These are phyloP conservation scores for Invenusta paracnida DNA, from an alignment of 2,888 invertebrate species.

Conservation along the genomic window DNA sequence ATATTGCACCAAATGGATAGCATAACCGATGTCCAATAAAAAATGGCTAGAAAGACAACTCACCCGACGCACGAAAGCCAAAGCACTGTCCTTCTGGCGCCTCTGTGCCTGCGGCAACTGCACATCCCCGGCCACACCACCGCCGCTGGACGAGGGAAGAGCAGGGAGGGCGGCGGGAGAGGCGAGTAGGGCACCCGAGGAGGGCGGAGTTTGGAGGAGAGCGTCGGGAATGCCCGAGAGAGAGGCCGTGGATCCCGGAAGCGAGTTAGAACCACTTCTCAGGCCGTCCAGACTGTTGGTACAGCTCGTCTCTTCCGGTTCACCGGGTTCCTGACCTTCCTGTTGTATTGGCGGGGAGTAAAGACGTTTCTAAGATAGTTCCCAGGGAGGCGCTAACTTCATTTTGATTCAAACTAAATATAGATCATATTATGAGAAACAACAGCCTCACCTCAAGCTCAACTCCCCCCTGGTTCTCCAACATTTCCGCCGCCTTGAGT, in stretches of 20 bases:
- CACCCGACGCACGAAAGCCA: neutral
- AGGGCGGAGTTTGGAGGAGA: neutral
- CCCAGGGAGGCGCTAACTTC: too few relatives aligned
- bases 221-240: neutral
- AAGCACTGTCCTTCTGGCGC: neutral
- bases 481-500: neutral
- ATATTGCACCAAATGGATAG: too few relatives aligned
- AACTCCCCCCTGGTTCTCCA: too few relatives aligned
- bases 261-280: neutral
- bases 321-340: neutral
- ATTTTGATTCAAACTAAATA: too few relatives aligned
- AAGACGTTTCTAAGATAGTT: too few relatives aligned
- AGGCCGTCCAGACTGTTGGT: slow-evolving; percentile 16
- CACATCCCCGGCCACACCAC: neutral
- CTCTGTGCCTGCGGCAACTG: neutral
- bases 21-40: too few relatives aligned
- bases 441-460: neutral
- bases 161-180: neutral
- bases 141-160: neutral
- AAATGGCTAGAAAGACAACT: too few relatives aligned
- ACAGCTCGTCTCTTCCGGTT: slow-evolving; percentile 4
- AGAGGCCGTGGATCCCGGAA: neutral
- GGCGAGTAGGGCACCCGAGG: neutral
- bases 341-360: neutral
- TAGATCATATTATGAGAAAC: too few relatives aligned